Base-by-base conservation (phyloP, 2,888 invertebrate genomes). In the Orchesellides sinensis region DNA sequence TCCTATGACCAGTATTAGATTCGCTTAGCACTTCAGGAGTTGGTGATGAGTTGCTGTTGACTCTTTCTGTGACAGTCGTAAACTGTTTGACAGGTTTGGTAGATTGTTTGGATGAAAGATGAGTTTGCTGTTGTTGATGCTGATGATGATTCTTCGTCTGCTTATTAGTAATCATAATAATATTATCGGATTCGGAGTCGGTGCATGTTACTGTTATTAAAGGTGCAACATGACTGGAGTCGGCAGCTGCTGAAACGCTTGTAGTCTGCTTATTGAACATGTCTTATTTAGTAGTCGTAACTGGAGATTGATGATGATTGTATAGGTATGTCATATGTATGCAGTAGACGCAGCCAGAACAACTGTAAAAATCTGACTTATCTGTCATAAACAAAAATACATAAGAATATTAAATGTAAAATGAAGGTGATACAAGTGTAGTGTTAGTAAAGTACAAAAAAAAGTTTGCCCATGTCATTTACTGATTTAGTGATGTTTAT, bases 131-230 rank as follows among this genome's bases (percentile, higher is more conserved):
- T 23, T 56, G 54, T 3, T 59, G 59, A 6, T 56, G 56, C n/a
- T 54, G 47, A 59, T 68, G 40, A 25, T 49, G 75, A 77, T 77
- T 77, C 63, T 65, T 63, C 59, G 69, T 70, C 59, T 78, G 75
- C 72, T 78, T n/a, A n/a, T 40, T 83, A 73, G 74, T 75, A 82
- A 70, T 61, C 83, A 75, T 69, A 70, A 65, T 77, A 70, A 63
- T 77, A 66, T 77, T 77, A 77, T 77, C 83, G 72, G 83, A 59
- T 72, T 77, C 72, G 66, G 82, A 77, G 63, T 69, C 75, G 59
- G 66, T 75, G 77, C 75, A 77, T 45, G 79, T 66, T 56, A 61
- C 32, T 49, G n/a, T 69, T 82, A 21, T 72, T 80, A 69, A 74
- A 69, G 74, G 69, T 74, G 81, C 59, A 68, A 74, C 61, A 32